Evolutionary conservation across 2,113 vertebrate genomes (phyloP).

Genomic region (Tupaia chinensis): DNA sequence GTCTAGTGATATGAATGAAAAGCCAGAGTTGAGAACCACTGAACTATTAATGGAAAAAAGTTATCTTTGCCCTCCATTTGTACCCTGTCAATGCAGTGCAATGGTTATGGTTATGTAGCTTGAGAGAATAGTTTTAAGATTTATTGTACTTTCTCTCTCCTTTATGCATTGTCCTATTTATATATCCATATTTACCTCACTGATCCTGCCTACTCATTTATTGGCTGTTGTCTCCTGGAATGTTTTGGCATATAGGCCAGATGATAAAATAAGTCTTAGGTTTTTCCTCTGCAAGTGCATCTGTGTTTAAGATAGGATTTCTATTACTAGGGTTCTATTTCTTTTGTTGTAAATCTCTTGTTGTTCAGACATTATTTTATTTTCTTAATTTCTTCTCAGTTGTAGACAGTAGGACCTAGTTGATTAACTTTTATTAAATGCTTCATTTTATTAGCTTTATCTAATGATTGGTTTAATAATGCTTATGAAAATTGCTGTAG

Average conservation of each 20-base stretch:
- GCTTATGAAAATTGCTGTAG: conserved; percentile 23
- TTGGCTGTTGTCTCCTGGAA: neutral
- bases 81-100: neutral
- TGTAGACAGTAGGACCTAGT: neutral
- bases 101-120: neutral
- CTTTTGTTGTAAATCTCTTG: neutral
- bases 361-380: neutral
- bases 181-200: neutral
- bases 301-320: neutral
- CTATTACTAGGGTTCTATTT: neutral
- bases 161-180: neutral
- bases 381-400: neutral
- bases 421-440: conserved; percentile 53
- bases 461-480: conserved; percentile 3
- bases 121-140: conserved; percentile 32
- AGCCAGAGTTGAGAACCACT: neutral
- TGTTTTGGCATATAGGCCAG: neutral
- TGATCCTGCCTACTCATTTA: neutral
- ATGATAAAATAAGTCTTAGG: neutral
- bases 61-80: conserved; percentile 14
- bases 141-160: neutral
- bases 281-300: neutral
- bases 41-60: neutral
- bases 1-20: neutral
- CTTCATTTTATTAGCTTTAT: conserved; percentile 29